Conservation (phyloP, 2,113 vertebrate genomes). For the Proterorhinus semilunaris region DNA sequence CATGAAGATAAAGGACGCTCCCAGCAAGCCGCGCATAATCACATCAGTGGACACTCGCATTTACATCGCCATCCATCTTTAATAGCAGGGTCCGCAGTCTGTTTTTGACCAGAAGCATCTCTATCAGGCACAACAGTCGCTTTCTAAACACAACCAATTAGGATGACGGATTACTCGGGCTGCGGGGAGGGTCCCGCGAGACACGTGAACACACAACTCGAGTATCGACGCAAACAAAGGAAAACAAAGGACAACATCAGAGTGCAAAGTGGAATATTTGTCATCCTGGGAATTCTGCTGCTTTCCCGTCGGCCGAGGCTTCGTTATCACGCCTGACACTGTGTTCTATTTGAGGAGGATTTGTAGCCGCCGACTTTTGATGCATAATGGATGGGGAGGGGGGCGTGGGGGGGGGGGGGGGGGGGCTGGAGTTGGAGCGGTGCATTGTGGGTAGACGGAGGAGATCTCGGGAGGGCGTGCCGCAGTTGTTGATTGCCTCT, state of each 20-base stretch:
- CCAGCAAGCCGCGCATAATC: constrained; percentile 48
- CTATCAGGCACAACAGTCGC: constrained; percentile 61
- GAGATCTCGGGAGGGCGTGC: constrained; percentile 40
- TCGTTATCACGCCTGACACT: constrained; percentile 73
- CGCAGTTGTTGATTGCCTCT: constrained; percentile 64
- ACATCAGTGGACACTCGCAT: constrained; percentile 52
- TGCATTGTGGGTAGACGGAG: constrained; percentile 63
- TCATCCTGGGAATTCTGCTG: constrained; percentile 53
- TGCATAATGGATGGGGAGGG: constrained; percentile 72
- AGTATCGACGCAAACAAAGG: constrained; percentile 70
- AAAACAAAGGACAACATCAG: constrained; percentile 57
- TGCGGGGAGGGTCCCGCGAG: constrained; percentile 58
- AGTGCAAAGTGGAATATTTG: constrained; percentile 58
- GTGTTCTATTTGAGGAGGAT: constrained; percentile 69
- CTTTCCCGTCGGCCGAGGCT: constrained; percentile 58
- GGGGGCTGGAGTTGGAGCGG: constrained; percentile 49
- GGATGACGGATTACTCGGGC: constrained; percentile 69
- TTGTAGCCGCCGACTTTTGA: constrained; percentile 56
- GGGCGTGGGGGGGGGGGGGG: no score
- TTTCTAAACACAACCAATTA: constrained; percentile 75
- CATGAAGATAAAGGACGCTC: constrained; percentile 35
- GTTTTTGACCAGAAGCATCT: constrained; percentile 68
- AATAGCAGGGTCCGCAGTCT: constrained; percentile 39
- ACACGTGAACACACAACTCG: constrained; percentile 61
- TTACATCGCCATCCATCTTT: constrained; percentile 52